Base-by-base conservation (phyloP, 2,797 vertebrate genomes). In the Leptodactylus fallax region DNA sequence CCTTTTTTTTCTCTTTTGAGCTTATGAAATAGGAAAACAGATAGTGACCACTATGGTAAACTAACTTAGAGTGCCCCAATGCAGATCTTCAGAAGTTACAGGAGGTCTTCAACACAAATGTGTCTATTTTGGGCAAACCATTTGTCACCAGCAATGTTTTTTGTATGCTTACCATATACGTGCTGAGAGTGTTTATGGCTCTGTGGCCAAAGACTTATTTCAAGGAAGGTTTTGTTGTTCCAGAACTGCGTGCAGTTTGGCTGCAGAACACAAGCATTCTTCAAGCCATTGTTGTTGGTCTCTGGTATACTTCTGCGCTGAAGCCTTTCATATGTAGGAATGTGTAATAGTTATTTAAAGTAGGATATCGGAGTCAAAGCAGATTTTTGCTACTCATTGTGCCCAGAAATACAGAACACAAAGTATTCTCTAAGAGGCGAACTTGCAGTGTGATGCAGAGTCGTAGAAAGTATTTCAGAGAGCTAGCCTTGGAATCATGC, bases 241-340 rank as follows among this genome's bases (percentile, higher is more conserved):
- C n/a, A 51, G 72, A 55, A n/a, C 27, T 63, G 19, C 6, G 19
- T 58, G 61, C 49, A 27, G 2, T 72, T 81, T 86, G 85, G 85
- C 85, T 81, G n/a, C 71, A 72, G 85, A 86, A 86, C 85, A 80
- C 77, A 86, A 16, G 27, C 67, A 74, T 87, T 87, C 65, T 76
- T 74, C 53, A 13, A 25, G 7, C 85, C 58, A 81, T 87, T 81
- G 79, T 86, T 80, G 61, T 81, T 49, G 4, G 27, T 74, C 67
- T 61, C 79, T 72, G 36, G 45, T 87, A 81, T 81, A 87, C 63
- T 51, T 87, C 21, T 49, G 17, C 27, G n/a, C 60, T 76, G 6
- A 63, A 81, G 67, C 8, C 23, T 63, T 71, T 87, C n/a, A 81
- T 81, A 51, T 81, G 36, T 14, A 25, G 69, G 79, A 81, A 87